Evolutionary conservation across 2,888 invertebrate species (phyloP), one percentile per base, ranked within the genome.

Genomic region (Tortrix viridana): DNA sequence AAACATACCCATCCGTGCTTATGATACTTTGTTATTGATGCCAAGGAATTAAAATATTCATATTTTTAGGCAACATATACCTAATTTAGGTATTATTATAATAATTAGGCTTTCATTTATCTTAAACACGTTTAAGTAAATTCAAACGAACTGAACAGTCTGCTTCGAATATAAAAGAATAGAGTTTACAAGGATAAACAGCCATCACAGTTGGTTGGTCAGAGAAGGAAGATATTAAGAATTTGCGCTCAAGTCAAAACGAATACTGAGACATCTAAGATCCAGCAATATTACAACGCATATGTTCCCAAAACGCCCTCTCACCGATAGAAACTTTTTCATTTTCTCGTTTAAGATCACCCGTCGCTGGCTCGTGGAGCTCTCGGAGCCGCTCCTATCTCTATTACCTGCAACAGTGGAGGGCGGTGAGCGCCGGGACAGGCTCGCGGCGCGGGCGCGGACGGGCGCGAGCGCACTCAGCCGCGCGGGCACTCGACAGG

Each of bases 321-420:
- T 94, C 96, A 97, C 97, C 96, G 97, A 97, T 93, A 97, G 93
- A 93, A 97, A 97, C 91, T 96, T 97, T 95, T 97, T 96, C 93
- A 97, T 97, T 95, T 97, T 97, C 93, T 97, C 96, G 90, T 97
- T 96, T 93, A 97, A 95, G 90, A 97, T 96, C 91, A 96, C 96
- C 88, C 96, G 96, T 81, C 96, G 95, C 94, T 96, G 96, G 90
- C 95, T 94, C 88, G 94, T 94, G 89, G 96, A 95, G 85, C 94
- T 86, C 77, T 86, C 89, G 76, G 86, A 85, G 75, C 86, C 93
- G 88, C 94, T 93, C 92, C 94, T 94, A 93, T 94, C 94, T 93
- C 93, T 94, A 87, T 91, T 92, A 88, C 93, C 93, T 93, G 93
- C 79, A 91, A 90, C 89, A 92, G 85, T 83, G 82, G 84, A 81